Conservation (phyloP, 2,113 vertebrate species). For the Dromas ardeola region DNA sequence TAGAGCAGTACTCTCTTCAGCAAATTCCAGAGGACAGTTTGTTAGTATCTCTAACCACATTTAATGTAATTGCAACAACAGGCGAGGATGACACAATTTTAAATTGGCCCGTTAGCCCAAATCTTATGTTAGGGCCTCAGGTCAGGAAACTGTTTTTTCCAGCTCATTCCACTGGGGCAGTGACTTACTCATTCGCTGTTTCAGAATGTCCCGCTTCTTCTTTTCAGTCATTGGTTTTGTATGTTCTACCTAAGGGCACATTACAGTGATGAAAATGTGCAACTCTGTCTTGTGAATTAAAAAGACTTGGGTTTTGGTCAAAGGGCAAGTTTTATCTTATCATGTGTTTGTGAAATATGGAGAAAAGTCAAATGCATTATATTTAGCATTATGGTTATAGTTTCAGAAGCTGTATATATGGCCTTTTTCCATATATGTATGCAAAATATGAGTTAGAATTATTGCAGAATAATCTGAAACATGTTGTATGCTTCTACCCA, state of each 20-base stretch:
- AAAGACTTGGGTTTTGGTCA: background rate
- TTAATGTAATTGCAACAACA: background rate
- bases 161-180: background rate
- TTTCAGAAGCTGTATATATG: background rate
- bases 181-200: background rate
- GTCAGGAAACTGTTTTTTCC: background rate
- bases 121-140: background rate
- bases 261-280: background rate
- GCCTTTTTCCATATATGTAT: background rate
- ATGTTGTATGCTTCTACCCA: background rate
- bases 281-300: background rate
- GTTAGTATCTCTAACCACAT: background rate
- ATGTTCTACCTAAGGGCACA: background rate
- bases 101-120: background rate
- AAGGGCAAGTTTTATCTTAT: background rate
- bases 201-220: constrained; percentile 3
- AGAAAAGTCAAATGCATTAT: background rate
- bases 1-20: background rate
- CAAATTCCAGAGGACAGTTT: background rate
- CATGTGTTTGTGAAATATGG: background rate
- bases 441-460: background rate
- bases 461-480: background rate
- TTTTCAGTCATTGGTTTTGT: background rate
- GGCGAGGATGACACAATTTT: background rate
- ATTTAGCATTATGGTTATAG: background rate